Conservation (phyloP, 2,888 invertebrate genomes). For the Pegoplata infirma region DNA sequence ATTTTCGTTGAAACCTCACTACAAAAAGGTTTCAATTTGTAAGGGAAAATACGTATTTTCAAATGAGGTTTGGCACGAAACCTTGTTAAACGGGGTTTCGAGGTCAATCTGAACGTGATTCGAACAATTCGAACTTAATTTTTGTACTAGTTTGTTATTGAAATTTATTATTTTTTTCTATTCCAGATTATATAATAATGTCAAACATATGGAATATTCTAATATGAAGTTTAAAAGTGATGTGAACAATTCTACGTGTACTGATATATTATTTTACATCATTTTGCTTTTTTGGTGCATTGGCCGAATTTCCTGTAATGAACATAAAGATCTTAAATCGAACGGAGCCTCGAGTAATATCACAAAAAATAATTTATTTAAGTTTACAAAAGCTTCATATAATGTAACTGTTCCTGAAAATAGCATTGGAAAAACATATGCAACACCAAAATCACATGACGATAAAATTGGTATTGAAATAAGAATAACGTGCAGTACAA, state of each 20-base stretch:
- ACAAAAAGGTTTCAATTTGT: too few species aligned
- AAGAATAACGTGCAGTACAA: conserved; percentile 81
- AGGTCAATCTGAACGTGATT: too few species aligned
- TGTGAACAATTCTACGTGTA: conserved; percentile 23
- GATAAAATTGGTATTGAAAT: conserved; percentile 89
- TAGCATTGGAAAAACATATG: conserved; percentile 93
- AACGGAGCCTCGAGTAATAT: conserved; percentile 29
- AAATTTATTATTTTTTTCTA: neutral
- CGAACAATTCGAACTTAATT: too few species aligned
- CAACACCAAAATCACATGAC: conserved; percentile 83
- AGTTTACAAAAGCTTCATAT: conserved; percentile 87
- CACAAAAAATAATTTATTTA: conserved; percentile 77
- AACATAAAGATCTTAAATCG: conserved; percentile 20
- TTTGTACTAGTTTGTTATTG: too few species aligned
- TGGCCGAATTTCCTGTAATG: conserved; percentile 14
- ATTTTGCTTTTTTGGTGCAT: conserved; percentile 38
- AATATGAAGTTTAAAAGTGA: conserved; percentile 55
- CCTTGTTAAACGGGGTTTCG: too few species aligned
- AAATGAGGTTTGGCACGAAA: too few species aligned
- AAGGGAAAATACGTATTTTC: too few species aligned
- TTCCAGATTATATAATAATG: conserved; percentile 55
- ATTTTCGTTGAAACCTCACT: too few species aligned
- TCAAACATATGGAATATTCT: conserved; percentile 24
- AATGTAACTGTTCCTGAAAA: conserved; percentile 96
- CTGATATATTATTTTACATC: conserved; percentile 34